These are phyloP conservation scores for Miniopterus natalensis DNA, from an alignment of 2,113 vertebrate genomes.

Conservation along the genomic window DNA sequence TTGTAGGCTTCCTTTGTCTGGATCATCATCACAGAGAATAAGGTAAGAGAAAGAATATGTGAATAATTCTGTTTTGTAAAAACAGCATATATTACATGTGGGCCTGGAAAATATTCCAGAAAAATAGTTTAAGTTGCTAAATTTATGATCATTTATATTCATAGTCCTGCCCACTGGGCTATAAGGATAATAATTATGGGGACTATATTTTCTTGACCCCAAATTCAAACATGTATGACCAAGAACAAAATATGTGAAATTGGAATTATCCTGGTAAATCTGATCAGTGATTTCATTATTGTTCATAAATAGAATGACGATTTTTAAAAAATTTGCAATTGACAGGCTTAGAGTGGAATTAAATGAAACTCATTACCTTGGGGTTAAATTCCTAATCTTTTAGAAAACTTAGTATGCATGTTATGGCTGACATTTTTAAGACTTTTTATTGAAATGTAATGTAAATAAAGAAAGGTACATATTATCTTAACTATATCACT, in stretches of 20 bases:
- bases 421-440: conserved; percentile 33
- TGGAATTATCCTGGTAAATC: conserved; percentile 5
- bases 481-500: background rate
- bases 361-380: conserved; percentile 37
- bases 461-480: background rate
- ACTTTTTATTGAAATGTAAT: background rate
- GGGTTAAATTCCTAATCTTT: background rate
- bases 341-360: background rate
- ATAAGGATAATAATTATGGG: background rate
- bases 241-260: conserved; percentile 62
- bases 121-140: conserved; percentile 45
- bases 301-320: conserved; percentile 13
- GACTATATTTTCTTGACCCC: background rate
- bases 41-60: background rate
- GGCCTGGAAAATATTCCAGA: conserved; percentile 47
- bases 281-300: conserved; percentile 38
- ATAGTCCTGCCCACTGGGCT: background rate
- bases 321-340: background rate
- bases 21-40: background rate
- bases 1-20: conserved; percentile 14
- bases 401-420: background rate
- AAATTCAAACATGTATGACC: background rate
- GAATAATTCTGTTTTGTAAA: conserved; percentile 15
- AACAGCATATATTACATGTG: background rate
- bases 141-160: conserved; percentile 34